Conservation (phyloP, 2,113 vertebrate genomes). For the Zosterops japonicus region DNA sequence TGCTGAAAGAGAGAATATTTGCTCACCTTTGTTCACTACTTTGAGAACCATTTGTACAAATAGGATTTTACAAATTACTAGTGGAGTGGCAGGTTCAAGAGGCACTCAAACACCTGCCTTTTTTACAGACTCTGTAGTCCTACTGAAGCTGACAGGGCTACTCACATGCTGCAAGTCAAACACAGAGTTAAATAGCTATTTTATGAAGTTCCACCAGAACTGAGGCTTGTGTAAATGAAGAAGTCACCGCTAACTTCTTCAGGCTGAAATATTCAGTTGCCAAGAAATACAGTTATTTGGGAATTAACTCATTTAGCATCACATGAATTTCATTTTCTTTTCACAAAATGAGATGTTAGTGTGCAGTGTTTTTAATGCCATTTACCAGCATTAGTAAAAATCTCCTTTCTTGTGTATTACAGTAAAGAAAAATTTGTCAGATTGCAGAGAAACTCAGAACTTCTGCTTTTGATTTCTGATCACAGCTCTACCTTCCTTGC, state of each 20-base stretch:
- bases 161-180: not conserved
- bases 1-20: not conserved
- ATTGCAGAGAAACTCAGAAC: not conserved
- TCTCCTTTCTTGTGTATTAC: constrained; percentile 8
- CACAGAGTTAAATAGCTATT: not conserved
- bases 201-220: not conserved
- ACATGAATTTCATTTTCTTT: constrained; percentile 30
- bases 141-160: not conserved
- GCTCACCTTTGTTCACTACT: not conserved
- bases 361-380: not conserved
- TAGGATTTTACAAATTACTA: constrained; percentile 11
- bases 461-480: constrained; percentile 63
- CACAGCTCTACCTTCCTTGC: constrained; percentile 52
- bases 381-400: constrained; percentile 6
- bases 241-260: not conserved
- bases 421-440: constrained; percentile 13
- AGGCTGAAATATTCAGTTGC: not conserved
- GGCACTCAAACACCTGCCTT: not conserved
- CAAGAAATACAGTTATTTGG: not conserved
- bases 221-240: not conserved
- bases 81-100: not conserved
- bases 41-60: not conserved
- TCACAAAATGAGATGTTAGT: not conserved
- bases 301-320: constrained; percentile 19
- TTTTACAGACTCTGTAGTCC: not conserved